Evolutionary conservation across 2,888 invertebrate genomes (phyloP), one percentile per base, ranked within the genome.

Genomic region (Cephus pygmeus): DNA sequence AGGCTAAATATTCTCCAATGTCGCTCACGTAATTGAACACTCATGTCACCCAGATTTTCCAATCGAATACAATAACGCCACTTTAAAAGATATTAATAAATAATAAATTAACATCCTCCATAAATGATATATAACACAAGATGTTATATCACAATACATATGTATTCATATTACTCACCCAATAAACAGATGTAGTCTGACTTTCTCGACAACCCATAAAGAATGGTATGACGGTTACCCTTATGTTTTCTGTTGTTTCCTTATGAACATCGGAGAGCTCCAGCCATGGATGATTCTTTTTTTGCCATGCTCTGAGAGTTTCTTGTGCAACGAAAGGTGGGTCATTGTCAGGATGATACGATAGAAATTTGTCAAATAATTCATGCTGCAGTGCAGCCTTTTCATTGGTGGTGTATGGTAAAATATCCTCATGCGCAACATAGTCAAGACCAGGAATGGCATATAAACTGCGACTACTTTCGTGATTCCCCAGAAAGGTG

Each of bases 31-130:
- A 99, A 92, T 90, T 98, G 98, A 3, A 99, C 97, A 77, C 97
- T 96, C 77, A 96, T 93, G 69, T 96, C 94, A 1, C 98, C 97
- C 77, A 98, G 93, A 92, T 99, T 99, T 93, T 99, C 99, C 84
- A 99, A 92, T 33, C 99, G 94, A 89, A 99, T 98, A 90, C 98
- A 98, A 92, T 99, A 99, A 71, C 99, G 95, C 99, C 99, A 99
- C 96, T 96, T 85, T 79, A 92, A 92, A 77, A 84, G 36, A 73
- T 76, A 77, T 76, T 73, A 12, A 33, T 68, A 40, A 40, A 69
- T 36, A 69, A 69, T 15, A 80, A 79, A 79, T 36, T 4, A 71
- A 75, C 31, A 35, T 15, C n/a, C 31, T 71, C 75, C 56, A 11
- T 77, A 75, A 78, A 76, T 3, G 11, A 69, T 73, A 69, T 35